These are phyloP conservation scores for Empis stercorea DNA, from an alignment of 2,888 invertebrate genomes.

Conservation along the genomic window DNA sequence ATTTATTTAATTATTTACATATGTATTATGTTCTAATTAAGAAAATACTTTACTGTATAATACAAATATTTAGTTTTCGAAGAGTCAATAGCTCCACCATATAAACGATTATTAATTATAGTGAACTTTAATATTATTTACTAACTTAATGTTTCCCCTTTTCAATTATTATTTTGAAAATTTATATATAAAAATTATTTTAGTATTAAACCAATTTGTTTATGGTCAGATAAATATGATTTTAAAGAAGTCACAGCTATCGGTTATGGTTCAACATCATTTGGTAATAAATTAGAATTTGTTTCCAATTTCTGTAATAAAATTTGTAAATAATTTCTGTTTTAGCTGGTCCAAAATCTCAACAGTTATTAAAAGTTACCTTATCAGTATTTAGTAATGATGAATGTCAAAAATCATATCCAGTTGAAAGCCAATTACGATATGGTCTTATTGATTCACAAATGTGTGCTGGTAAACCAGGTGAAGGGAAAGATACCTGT, in stretches of 20 bases:
- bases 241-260: conserved; percentile 24
- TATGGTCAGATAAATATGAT: conserved; percentile 30
- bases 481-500: conserved; percentile 34
- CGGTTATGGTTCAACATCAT: conserved; percentile 31
- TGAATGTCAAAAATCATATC: conserved; percentile 24
- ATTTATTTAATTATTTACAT: too few relatives aligned
- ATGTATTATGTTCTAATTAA: too few relatives aligned
- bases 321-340: conserved; percentile 11
- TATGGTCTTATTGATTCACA: conserved; percentile 32
- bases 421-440: conserved; percentile 26
- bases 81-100: too few relatives aligned
- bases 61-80: too few relatives aligned
- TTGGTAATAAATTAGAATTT: neutral
- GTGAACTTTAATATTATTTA: too few relatives aligned
- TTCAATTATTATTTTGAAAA: too few relatives aligned
- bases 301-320: neutral
- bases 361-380: conserved; percentile 32
- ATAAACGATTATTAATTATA: too few relatives aligned
- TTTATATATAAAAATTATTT: conserved; percentile 21
- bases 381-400: conserved; percentile 26
- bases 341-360: conserved; percentile 28
- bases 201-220: conserved; percentile 26
- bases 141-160: too few relatives aligned
- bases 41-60: too few relatives aligned
- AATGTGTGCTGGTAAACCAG: conserved; percentile 35